Evolutionary conservation across 2,113 vertebrate genomes (phyloP).

Genomic region (Mellivora capensis): DNA sequence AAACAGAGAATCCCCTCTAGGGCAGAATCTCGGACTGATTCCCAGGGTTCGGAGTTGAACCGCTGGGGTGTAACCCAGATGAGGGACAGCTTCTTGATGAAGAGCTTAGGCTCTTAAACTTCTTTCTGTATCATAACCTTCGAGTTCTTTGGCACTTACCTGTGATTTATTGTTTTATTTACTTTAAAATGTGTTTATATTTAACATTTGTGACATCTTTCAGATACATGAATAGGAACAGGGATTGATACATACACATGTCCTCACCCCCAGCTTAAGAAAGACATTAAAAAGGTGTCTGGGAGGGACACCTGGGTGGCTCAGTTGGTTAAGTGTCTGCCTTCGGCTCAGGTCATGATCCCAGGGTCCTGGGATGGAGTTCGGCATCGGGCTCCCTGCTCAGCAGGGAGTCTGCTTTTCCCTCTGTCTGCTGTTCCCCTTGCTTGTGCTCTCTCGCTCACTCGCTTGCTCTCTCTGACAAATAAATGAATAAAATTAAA

Average conservation of each 20-base stretch:
- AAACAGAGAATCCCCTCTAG: background rate
- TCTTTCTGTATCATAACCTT: background rate
- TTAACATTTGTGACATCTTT: conserved; percentile 6
- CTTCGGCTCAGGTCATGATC: no score
- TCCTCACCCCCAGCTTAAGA: background rate
- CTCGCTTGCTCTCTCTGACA: no score
- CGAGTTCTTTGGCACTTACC: background rate
- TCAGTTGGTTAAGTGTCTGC: no score
- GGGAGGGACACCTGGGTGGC: no score
- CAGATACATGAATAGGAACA: background rate
- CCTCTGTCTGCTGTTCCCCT: no score
- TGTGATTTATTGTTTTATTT: background rate
- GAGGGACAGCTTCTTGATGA: background rate
- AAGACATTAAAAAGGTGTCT: background rate
- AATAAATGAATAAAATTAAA: no score
- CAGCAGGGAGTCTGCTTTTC: no score
- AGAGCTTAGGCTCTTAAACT: background rate
- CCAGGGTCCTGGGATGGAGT: no score
- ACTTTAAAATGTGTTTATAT: background rate
- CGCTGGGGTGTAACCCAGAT: background rate
- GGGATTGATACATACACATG: background rate
- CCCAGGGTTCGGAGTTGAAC: background rate
- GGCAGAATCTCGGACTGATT: background rate
- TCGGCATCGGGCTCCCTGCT: no score
- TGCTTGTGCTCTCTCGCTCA: no score